These are phyloP conservation scores for Galago senegalensis DNA, from an alignment of 2,797 vertebrate species.

Conservation along the genomic window DNA sequence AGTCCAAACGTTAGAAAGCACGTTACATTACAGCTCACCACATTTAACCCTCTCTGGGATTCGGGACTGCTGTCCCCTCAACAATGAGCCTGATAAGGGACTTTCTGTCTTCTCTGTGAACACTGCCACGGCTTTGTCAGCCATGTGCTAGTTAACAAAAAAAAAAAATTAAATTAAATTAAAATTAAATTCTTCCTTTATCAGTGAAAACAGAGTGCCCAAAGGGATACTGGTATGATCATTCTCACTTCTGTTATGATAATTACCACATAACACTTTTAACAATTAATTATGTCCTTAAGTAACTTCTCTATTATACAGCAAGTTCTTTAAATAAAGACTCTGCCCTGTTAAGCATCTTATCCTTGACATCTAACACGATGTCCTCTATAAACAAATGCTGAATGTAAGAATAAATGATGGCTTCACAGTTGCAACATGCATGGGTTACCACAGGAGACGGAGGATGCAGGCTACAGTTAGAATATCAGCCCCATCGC, in stretches of 20 bases:
- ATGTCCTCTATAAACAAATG: not conserved
- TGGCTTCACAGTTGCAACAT: not conserved
- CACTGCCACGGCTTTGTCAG: not conserved
- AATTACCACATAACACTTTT: conserved; percentile 18
- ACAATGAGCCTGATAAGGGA: not conserved
- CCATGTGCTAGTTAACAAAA: not conserved
- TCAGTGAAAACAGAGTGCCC: not conserved
- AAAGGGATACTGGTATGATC: not conserved
- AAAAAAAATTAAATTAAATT: conserved; percentile 7
- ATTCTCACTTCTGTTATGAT: not conserved
- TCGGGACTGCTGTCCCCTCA: not conserved
- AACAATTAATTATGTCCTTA: not conserved
- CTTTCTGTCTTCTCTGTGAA: not conserved
- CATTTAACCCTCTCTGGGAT: not conserved
- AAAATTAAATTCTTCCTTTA: conserved; percentile 29
- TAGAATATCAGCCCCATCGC: not conserved
- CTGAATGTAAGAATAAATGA: not conserved
- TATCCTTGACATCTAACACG: not conserved
- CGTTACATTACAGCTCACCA: not conserved
- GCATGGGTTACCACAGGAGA: rapidly evolving
- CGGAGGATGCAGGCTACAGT: not conserved
- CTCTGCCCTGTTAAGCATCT: not conserved
- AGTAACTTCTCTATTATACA: not conserved
- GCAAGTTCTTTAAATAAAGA: not conserved
- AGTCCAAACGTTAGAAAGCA: conserved; percentile 58